Percentiles rank a stretch among this genome's conserved stretches.
phyloP scores from a whole-genome alignment of 2,797 vertebrate species.

The Choloepus didactylus region DNA sequence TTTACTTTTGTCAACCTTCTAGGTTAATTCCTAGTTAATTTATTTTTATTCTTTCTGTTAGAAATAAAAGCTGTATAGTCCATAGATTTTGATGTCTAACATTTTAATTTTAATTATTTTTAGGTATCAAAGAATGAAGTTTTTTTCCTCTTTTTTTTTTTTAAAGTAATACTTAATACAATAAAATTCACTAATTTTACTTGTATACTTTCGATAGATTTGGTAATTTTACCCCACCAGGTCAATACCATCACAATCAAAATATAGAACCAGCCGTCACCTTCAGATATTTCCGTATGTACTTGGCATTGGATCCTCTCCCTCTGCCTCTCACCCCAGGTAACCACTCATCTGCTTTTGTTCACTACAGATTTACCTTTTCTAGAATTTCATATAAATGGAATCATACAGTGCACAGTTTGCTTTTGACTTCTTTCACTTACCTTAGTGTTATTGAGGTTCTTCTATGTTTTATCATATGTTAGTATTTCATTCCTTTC shows the following conservation, averaged over 20 bases:
- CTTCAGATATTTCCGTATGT: background rate
- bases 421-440: background rate
- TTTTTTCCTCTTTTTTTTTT: background rate
- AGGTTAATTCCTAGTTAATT: background rate
- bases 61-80: background rate
- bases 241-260: background rate
- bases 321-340: background rate
- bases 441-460: background rate
- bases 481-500: background rate
- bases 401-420: background rate
- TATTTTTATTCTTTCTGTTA: constrained; percentile 25
- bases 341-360: background rate
- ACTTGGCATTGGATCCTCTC: background rate
- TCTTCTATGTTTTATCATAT: background rate
- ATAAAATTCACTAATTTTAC: background rate
- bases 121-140: background rate
- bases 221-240: background rate
- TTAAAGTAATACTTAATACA: background rate
- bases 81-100: background rate
- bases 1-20: background rate
- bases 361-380: background rate
- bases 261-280: background rate
- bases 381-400: background rate
- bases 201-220: background rate
- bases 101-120: constrained; percentile 2